Conservation (phyloP, 2,113 vertebrate species). For the Sphyrna mokarran region DNA sequence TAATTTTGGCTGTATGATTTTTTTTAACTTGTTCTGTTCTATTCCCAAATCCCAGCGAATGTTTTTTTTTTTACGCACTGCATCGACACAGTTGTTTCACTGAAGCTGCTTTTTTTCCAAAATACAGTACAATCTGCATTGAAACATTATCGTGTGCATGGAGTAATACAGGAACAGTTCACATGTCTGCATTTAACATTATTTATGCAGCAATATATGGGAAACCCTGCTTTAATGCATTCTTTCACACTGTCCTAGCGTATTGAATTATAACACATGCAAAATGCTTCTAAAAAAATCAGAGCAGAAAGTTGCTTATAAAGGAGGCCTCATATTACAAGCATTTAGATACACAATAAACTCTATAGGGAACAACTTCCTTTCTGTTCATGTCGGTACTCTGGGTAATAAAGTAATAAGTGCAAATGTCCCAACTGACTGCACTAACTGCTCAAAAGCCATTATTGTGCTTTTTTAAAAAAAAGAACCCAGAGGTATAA, state of each 20-base stretch:
- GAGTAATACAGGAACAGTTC: neutral
- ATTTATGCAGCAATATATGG: neutral
- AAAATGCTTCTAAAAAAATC: conserved; percentile 7
- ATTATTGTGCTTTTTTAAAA: conserved; percentile 45
- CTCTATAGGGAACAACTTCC: conserved; percentile 32
- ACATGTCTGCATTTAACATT: neutral
- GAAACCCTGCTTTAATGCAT: neutral
- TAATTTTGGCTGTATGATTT: conserved; percentile 53
- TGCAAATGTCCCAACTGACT: conserved; percentile 45
- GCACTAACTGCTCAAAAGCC: conserved; percentile 48
- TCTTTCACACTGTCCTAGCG: neutral
- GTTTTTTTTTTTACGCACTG: conserved; percentile 46
- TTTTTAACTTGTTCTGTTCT: conserved; percentile 54
- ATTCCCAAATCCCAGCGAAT: conserved; percentile 58
- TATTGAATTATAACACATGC: neutral
- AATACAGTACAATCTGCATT: neutral
- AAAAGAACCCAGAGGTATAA: conserved; percentile 52
- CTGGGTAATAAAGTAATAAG: conserved; percentile 44
- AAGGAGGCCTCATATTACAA: conserved; percentile 25
- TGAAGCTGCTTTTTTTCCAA: neutral
- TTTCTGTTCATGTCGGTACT: conserved; percentile 22
- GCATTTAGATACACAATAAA: conserved; percentile 30
- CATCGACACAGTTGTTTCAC: neutral
- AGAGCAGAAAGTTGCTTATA: conserved; percentile 22
- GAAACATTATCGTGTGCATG: neutral